Evolutionary conservation across 1,140 invertebrate species (phyloP).

Genomic region (Aphis craccivora): DNA sequence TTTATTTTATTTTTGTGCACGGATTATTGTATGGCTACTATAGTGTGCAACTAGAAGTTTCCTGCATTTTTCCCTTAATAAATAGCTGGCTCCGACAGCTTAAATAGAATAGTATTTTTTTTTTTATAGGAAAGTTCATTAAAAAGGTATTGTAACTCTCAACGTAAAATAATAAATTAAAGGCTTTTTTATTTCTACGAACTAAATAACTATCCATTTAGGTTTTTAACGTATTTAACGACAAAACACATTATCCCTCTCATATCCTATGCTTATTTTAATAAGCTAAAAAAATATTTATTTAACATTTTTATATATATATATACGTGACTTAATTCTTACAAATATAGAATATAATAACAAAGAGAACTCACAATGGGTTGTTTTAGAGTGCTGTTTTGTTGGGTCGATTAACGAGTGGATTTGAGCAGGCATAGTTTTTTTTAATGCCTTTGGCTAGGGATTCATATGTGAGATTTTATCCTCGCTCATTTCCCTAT

Average conservation of each 20-base stretch:
- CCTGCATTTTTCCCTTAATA: not conserved
- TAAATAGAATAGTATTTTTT: constrained; percentile 16
- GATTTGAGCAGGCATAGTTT: constrained; percentile 47
- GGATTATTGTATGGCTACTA: not conserved
- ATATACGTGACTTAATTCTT: not conserved
- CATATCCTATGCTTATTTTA: not conserved
- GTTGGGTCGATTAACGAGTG: constrained; percentile 56
- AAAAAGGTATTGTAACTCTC: not conserved
- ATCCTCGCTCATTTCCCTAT: not conserved
- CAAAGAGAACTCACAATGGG: not conserved
- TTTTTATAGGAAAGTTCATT: constrained; percentile 8
- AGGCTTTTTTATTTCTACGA: constrained; percentile 15
- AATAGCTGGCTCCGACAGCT: not conserved
- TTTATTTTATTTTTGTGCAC: not conserved
- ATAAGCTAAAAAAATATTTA: constrained; percentile 10
- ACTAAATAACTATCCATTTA: constrained; percentile 22
- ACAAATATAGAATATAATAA: constrained; percentile 1
- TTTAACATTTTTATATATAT: not conserved
- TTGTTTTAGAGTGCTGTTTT: constrained; percentile 1
- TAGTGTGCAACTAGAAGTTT: not conserved
- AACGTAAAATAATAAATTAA: constrained; percentile 12
- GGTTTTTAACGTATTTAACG: constrained; percentile 31
- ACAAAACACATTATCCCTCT: constrained; percentile 43
- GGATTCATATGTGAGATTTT: not conserved
- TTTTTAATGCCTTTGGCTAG: constrained; percentile 20